Base-by-base conservation (phyloP, 2,888 invertebrate species). In the Dioctria linearis region DNA sequence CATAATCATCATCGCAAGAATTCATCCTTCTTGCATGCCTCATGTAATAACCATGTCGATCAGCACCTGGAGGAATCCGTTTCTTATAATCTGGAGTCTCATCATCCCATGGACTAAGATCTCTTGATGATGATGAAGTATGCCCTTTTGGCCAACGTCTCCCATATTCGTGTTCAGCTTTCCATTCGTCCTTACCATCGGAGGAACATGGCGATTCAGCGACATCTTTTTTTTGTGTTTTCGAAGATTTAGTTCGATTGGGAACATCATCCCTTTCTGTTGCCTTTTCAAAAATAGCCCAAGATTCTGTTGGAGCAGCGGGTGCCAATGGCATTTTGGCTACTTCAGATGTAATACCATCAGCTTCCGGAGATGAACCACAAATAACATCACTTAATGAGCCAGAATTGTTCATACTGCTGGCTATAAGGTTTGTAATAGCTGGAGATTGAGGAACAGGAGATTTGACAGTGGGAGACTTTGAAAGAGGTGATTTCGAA, bases 51-150 rank as follows among this genome's bases (percentile, higher is more conserved):
- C 87, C 88, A 82, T 88, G 87, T 0, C 87, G 85, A 82, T 87
- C 88, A 69, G 69, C 83, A 39, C 82, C 78, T 46, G 82, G 79
- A 37, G 84, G 83, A 25, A 86, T 86, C 46, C 86, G 90, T 89
- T 88, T 90, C 86, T 86, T 89, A 86, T 90, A 91, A 84, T 90
- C 92, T 82, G 89, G 90, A 85, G 84, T 90, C 85, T 95, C 95
- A 83, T 94, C 94, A 82, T 95, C 95, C 95, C 95, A 95, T 3
- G 95, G 94, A 67, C 95, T 94, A 39, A 93, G 92, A 86, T 95
- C 95, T 0, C 95, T 90, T 0, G 94, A 94, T 5, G 94, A 94
- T 0, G 94, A 94, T 0, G 94, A 93, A 0, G 93, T 92, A 87
- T 93, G 93, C 25, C 91, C 91, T 87, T 90, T 90, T 84, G 86